phyloP scores from a whole-genome alignment of 30 jellyfish, hydroid and myxozoan genomes.

The Cassiopea xamachana region DNA sequence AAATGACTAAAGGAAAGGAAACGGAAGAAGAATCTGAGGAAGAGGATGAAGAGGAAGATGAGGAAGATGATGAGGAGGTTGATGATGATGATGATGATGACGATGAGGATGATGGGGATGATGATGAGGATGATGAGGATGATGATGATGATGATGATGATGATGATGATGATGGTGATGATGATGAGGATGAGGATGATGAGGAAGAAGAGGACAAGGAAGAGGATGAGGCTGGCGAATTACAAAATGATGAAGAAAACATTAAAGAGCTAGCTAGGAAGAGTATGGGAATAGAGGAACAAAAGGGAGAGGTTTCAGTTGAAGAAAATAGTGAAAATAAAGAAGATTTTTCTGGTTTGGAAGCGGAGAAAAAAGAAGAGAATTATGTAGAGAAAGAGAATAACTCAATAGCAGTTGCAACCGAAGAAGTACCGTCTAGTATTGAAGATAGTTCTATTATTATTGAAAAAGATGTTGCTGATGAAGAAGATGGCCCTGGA shows the following conservation, averaged over 20 bases:
- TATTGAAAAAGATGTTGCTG: conserved; percentile 1
- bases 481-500: neutral
- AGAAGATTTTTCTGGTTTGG: neutral
- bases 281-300: neutral
- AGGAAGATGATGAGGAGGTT: conserved; percentile 66
- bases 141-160: conserved; percentile 48
- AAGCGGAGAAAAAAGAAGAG: neutral
- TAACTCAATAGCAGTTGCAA: neutral
- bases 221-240: neutral
- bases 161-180: conserved; percentile 47
- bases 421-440: neutral
- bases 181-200: conserved; percentile 39
- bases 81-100: conserved; percentile 43
- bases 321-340: neutral
- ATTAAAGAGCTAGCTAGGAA: too few relatives aligned
- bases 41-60: conserved; percentile 62
- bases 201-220: conserved; percentile 17
- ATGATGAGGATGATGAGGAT: conserved; percentile 51
- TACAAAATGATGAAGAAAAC: neutral
- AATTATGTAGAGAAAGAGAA: neutral
- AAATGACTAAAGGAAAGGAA: conserved; percentile 50
- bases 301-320: conserved; percentile 9
- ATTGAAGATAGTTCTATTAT: neutral
- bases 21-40: conserved; percentile 50
- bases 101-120: conserved; percentile 52